These are phyloP conservation scores for Muraenolepis orangiensis DNA, from an alignment of 2,797 vertebrate species.

Conservation along the genomic window DNA sequence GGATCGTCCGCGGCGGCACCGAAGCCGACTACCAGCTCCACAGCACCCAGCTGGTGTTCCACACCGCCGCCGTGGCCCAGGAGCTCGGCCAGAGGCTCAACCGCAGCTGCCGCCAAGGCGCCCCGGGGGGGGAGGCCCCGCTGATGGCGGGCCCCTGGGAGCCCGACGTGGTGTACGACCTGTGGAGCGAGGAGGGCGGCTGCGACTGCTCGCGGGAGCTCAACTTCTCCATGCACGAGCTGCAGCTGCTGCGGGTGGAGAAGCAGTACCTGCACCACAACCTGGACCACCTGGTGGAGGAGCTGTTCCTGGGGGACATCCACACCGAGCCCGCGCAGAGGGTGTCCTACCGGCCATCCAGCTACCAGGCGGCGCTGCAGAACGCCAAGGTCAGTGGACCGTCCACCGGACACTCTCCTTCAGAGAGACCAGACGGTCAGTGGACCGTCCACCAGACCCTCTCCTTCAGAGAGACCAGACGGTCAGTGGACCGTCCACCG, in stretches of 20 bases:
- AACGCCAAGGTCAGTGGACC: slow-evolving; percentile 82
- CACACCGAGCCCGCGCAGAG: slow-evolving; percentile 88
- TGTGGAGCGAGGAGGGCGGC: slow-evolving; percentile 84
- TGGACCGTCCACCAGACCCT: too few relatives aligned
- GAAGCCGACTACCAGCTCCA: slow-evolving; percentile 93
- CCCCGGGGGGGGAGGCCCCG: background rate
- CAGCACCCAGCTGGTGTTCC: slow-evolving; percentile 81
- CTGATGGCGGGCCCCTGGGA: slow-evolving; percentile 67
- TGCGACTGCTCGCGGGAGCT: slow-evolving; percentile 84
- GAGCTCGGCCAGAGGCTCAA: slow-evolving; percentile 80
- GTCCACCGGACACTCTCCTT: background rate
- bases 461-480: too few relatives aligned
- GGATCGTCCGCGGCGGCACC: slow-evolving; percentile 93
- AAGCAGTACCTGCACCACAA: slow-evolving; percentile 92
- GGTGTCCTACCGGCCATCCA: slow-evolving; percentile 90
- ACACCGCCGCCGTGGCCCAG: slow-evolving; percentile 76
- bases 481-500: too few relatives aligned
- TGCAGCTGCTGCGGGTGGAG: slow-evolving; percentile 91
- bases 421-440: background rate
- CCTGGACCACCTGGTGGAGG: slow-evolving; percentile 89
- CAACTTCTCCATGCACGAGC: slow-evolving; percentile 94
- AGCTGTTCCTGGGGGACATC: slow-evolving; percentile 92
- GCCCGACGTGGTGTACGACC: slow-evolving; percentile 75
- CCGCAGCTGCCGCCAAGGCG: slow-evolving; percentile 71
- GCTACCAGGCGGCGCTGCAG: slow-evolving; percentile 91